Percentiles rank a stretch among this genome's conserved stretches.
phyloP scores from a whole-genome alignment of 2,797 vertebrate species.

The Sebastes taczanowskii region DNA sequence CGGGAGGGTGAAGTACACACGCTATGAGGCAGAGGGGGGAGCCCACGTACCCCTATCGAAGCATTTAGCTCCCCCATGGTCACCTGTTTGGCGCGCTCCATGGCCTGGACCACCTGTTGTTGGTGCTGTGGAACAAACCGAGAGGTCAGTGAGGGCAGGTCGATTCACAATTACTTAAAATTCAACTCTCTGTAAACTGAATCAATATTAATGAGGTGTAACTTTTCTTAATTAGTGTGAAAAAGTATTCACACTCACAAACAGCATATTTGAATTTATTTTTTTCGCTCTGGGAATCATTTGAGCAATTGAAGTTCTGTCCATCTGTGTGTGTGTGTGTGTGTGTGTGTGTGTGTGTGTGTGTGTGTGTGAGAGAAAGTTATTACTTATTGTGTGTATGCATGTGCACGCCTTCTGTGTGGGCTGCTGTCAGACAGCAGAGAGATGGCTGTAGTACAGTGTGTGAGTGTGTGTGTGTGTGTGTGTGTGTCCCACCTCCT shows the following conservation, averaged over 20 bases:
- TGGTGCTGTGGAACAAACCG: conserved; percentile 86
- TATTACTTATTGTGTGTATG: conserved; percentile 30
- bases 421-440: conserved; percentile 40
- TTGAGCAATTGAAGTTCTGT: conserved; percentile 25
- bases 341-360: conserved; percentile 8
- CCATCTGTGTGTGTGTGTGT: conserved; percentile 25
- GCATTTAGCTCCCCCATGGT: conserved; percentile 97
- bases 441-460: conserved; percentile 17
- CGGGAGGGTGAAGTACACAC: conserved; percentile 81
- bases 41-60: conserved; percentile 92
- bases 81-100: conserved; percentile 96
- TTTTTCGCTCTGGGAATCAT: neutral
- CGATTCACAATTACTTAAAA: neutral
- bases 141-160: conserved; percentile 41
- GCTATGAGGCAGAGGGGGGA: conserved; percentile 86
- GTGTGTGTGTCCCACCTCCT: conserved; percentile 82
- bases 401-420: conserved; percentile 32
- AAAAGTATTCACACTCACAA: conserved; percentile 11
- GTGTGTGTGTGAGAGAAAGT: neutral
- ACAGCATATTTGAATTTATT: neutral
- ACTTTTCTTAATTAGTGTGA: conserved; percentile 15
- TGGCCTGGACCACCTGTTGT: conserved; percentile 95
- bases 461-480: conserved; percentile 14
- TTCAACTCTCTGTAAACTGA: neutral
- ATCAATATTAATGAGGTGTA: neutral